Evolutionary conservation across 2,888 invertebrate genomes (phyloP).

Genomic region (Bhutanitis thaidina): DNA sequence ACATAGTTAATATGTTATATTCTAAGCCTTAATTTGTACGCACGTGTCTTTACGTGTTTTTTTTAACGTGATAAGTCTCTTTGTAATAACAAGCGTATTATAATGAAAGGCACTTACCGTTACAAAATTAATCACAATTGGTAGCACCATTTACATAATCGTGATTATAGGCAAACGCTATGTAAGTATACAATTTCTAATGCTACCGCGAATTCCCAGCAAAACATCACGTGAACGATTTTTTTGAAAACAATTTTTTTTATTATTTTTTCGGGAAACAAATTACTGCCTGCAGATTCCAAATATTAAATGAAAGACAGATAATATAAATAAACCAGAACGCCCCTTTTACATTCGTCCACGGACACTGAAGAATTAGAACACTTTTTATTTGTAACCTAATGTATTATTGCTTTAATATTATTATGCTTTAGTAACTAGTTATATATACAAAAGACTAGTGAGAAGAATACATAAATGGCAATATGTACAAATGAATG

Average conservation of each 20-base stretch:
- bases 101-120: constrained; percentile 25
- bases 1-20: not conserved
- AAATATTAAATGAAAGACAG: too few relatives aligned
- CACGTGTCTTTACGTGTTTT: not conserved
- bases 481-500: constrained; percentile 24
- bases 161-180: not conserved
- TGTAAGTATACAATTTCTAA: not conserved
- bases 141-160: constrained; percentile 26
- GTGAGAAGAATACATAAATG: constrained; percentile 22
- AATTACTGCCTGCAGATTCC: too few relatives aligned
- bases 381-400: too few relatives aligned
- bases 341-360: too few relatives aligned
- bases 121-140: constrained; percentile 21
- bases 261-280: too few relatives aligned
- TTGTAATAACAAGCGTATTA: constrained; percentile 22
- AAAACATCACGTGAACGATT: not conserved
- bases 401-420: not conserved
- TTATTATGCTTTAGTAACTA: constrained; percentile 19
- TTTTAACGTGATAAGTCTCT: constrained; percentile 10
- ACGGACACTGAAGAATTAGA: too few relatives aligned
- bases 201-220: too few relatives aligned
- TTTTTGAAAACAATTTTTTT: not conserved
- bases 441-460: constrained; percentile 34
- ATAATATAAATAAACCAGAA: too few relatives aligned
- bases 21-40: constrained; percentile 4